phyloP scores from a whole-genome alignment of 2,113 vertebrate genomes.

The Neotragus moschatus region DNA sequence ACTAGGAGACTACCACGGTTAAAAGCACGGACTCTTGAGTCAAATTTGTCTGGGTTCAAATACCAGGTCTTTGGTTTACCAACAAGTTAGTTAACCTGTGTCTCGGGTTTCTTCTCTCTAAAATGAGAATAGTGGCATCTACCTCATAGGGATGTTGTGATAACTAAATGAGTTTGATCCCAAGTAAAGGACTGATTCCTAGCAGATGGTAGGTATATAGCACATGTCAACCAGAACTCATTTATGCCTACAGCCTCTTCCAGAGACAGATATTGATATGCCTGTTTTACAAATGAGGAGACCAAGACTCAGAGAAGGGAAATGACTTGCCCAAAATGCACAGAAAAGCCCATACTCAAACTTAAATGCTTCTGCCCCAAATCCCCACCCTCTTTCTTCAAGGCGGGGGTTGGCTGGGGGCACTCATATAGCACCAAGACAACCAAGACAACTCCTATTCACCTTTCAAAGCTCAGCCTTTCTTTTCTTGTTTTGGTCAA shows the following conservation, averaged over 20 bases:
- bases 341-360: neutral
- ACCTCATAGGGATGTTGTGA: neutral
- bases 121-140: neutral
- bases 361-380: neutral
- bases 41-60: neutral
- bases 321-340: neutral
- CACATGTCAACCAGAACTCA: neutral
- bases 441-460: neutral
- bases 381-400: neutral
- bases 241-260: neutral
- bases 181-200: neutral
- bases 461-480: neutral
- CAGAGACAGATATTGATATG: neutral
- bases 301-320: constrained; percentile 27
- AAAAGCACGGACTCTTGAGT: neutral
- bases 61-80: neutral
- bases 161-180: neutral
- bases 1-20: neutral
- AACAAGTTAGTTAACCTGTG: constrained; percentile 12
- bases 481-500: neutral
- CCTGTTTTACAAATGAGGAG: constrained; percentile 7
- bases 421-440: too few relatives aligned
- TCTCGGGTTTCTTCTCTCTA: neutral
- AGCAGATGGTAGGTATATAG: neutral
- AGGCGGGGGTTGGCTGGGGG: too few relatives aligned